Evolutionary conservation across 2,113 vertebrate genomes (phyloP), one percentile per base, ranked within the genome.

Genomic region (Anarrhichthys ocellatus): DNA sequence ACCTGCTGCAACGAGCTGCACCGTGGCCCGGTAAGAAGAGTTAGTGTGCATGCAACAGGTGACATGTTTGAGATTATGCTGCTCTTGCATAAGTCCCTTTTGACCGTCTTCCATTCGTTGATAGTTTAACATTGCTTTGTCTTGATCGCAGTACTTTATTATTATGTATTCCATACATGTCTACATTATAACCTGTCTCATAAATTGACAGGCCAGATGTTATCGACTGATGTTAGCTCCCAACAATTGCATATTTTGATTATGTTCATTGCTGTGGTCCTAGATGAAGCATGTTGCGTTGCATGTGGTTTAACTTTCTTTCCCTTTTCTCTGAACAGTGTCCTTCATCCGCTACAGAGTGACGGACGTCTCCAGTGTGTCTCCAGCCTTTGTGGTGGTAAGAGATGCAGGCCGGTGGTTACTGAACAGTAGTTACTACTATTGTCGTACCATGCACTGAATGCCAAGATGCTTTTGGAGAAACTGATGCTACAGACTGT

Each of bases 361-460:
- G 2, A 90, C 95, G 2, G 98, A 99, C 5, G 81, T 98, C 18
- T 96, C 97, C 54, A 97, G 95, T 18, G 97, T 98, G 22, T 92
- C 96, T 11, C 97, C 97, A 0, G 90, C 95, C 5, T 99, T 99
- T 89, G 93, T 97, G 0, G 97, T 99, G 96, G 98, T 99, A 78
- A 97, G 97, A 71, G 44, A 59, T 27, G 6, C 6, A 24, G 22
- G 2, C 1, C 24, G 40, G 22, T 18, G 6, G 27, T 50, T 18
- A 24, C n/a, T 80, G 38, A 18, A 42, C 44, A 46, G 2, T 29
- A 9, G 11, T 50, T 22, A 54, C 22, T 46, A 40, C 24, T 58
- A 11, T 17, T 59, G 22, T 27, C 27, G 5, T 29, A 8, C 15
- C 67, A 40, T 36, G 8, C 36, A 36, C 2, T 24, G 34, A 34